Base-by-base conservation (phyloP, 2,113 vertebrate genomes). In the Trogon surrucura region DNA sequence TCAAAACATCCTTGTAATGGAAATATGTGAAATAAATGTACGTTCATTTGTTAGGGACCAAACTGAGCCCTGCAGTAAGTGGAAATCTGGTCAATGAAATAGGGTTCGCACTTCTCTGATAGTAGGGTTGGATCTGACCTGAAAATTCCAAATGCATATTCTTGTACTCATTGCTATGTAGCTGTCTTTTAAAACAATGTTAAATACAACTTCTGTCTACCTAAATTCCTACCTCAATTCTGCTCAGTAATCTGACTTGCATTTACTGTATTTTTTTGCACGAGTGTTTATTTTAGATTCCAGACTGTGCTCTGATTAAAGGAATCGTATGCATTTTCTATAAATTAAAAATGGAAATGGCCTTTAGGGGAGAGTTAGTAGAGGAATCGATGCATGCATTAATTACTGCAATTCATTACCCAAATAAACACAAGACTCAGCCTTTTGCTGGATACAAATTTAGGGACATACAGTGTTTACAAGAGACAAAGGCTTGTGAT, bases 351-450 rank as follows among this genome's bases (percentile, higher is more conserved):
- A 99, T 98, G 96, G 97, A 98, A 98, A 98, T 98, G 98, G 99
- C 98, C 98, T 99, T 99, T 98, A 98, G 98, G 98, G 98, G 96
- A 98, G 98, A 98, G 97, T 98, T 97, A 97, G 98, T 98, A 97
- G 98, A 98, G 97, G 98, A 99, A 99, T 99, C 99, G 98, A 99
- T 99, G 98, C 97, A 95, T 98, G 98, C 98, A 99, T 99, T 99
- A 99, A 99, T 99, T 99, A 99, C 98, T 98, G 98, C 98, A 98
- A 98, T 99, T 99, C 98, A 99, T 99, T 99, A 99, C 98, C 98
- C 98, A 99, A 98, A 99, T 99, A 99, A 99, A 99, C 98, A 98
- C 97, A 98, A 98, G 97, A 98, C 98, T 98, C 98, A 98, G 97
- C 98, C 98, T 98, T 99, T 97, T 98, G 96, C 96, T 98, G 98